These are phyloP conservation scores for Prochilodus magdalenae DNA, from an alignment of 2,113 vertebrate species.

Conservation along the genomic window DNA sequence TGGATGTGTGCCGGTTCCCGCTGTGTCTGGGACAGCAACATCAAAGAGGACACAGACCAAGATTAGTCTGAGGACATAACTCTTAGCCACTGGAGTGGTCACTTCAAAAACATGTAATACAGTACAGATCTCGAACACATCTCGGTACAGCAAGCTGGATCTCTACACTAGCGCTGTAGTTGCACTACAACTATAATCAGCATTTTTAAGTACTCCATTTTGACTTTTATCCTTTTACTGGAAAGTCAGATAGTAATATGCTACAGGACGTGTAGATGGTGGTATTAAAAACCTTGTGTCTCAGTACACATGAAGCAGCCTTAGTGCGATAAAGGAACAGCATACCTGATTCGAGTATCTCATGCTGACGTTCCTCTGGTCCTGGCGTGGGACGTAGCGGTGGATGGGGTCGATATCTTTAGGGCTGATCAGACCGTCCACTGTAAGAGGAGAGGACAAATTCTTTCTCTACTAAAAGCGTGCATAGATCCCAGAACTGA, in stretches of 20 bases:
- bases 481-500: too few species aligned
- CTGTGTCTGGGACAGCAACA: background rate
- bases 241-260: too few species aligned
- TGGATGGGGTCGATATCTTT: conserved; percentile 92
- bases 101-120: background rate
- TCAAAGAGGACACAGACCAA: background rate
- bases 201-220: too few species aligned
- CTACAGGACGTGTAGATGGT: too few species aligned
- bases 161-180: background rate
- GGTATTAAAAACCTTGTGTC: too few species aligned
- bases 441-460: conserved; percentile 67
- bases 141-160: background rate
- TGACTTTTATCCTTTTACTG: too few species aligned
- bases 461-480: background rate
- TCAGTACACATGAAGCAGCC: too few species aligned
- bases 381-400: conserved; percentile 84
- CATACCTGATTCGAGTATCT: conserved; percentile 95
- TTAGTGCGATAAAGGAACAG: too few species aligned
- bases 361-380: conserved; percentile 95
- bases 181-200: background rate
- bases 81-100: background rate
- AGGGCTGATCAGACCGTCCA: conserved; percentile 91
- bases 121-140: background rate
- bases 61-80: background rate
- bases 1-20: conserved; percentile 14